Conservation (phyloP, 2,888 invertebrate genomes). For the Silvanus unidentatus region DNA sequence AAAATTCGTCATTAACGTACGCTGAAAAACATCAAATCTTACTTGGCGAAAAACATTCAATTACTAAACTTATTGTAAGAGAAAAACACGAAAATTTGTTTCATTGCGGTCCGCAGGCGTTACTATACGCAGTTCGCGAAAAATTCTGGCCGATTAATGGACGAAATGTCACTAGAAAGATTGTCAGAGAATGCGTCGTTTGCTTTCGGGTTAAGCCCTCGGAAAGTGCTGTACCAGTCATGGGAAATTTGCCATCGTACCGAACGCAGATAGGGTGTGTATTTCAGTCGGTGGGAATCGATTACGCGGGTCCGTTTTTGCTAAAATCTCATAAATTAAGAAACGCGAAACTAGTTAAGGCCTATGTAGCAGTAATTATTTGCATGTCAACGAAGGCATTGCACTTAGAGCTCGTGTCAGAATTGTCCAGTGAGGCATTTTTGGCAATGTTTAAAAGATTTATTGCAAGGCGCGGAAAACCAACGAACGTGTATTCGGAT, state of each 20-base stretch:
- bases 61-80: no score
- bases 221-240: not conserved
- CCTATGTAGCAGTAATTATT: constrained; percentile 6
- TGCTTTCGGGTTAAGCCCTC: constrained; percentile 9
- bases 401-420: constrained; percentile 5
- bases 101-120: constrained; percentile 8
- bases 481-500: not conserved
- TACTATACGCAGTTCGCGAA: no score
- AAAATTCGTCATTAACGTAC: constrained; percentile 3
- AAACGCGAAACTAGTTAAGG: constrained; percentile 5
- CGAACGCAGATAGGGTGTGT: not conserved
- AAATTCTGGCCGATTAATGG: constrained; percentile 8
- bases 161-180: constrained; percentile 1
- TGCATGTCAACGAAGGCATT: constrained; percentile 7
- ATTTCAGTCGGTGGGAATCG: constrained; percentile 4
- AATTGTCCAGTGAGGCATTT: not conserved
- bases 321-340: constrained; percentile 7
- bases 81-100: constrained; percentile 8
- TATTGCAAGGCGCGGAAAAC: not conserved
- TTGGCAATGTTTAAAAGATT: not conserved
- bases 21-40: constrained; percentile 13
- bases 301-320: constrained; percentile 7
- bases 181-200: constrained; percentile 3
- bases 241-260: constrained; percentile 5
- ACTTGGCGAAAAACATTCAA: constrained; percentile 5